A percentile compares a stretch with the other conserved stretches of the same genome.
These are phyloP conservation scores for Sphenopsis melanotis DNA, from an alignment of 2,797 vertebrate species.

Conservation along the genomic window DNA sequence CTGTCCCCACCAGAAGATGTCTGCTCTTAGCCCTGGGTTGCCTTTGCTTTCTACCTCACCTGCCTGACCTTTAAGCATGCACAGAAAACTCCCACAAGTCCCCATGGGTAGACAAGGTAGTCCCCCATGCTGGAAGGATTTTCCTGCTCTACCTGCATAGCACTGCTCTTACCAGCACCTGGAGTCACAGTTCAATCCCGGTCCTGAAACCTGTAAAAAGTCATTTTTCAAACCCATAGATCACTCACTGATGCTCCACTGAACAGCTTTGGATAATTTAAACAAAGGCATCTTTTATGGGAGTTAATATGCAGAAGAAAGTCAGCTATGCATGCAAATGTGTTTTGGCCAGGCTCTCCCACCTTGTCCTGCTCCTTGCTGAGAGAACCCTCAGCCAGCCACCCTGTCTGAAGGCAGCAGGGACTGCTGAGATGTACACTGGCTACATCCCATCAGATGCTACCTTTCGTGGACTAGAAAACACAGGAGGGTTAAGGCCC, in stretches of 20 bases:
- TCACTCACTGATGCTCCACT: not conserved
- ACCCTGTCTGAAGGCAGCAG: not conserved
- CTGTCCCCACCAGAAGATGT: not conserved
- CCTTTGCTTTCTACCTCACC: not conserved
- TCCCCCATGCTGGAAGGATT: rapidly evolving
- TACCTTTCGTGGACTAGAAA: not conserved
- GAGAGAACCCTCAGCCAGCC: not conserved
- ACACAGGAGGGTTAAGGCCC: not conserved
- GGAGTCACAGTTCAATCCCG: not conserved
- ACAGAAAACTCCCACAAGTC: not conserved
- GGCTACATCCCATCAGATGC: not conserved
- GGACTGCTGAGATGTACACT: not conserved
- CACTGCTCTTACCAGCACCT: not conserved
- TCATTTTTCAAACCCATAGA: not conserved
- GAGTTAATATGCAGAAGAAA: not conserved
- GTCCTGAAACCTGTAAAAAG: not conserved
- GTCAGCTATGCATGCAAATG: not conserved
- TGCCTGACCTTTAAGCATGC: not conserved
- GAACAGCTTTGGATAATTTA: not conserved
- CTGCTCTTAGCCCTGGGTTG: not conserved
- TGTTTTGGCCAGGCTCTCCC: not conserved
- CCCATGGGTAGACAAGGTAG: not conserved
- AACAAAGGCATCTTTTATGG: not conserved
- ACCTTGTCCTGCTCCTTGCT: not conserved
- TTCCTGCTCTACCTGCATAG: not conserved